phyloP scores from a whole-genome alignment of 2,113 vertebrate species.

The Porphyrio hochstetteri region DNA sequence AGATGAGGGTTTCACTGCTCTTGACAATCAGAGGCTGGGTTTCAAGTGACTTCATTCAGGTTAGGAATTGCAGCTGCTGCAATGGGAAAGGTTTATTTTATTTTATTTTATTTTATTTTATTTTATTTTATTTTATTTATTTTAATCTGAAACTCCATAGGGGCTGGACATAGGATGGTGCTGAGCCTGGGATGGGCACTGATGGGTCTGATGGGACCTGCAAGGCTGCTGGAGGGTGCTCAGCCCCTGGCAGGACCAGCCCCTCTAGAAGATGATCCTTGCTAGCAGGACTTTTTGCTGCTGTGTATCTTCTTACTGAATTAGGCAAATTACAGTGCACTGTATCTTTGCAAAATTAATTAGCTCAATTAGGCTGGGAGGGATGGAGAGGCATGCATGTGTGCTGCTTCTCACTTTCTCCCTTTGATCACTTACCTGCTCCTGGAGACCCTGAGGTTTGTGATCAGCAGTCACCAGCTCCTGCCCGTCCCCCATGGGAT shows the following conservation, averaged over 20 bases:
- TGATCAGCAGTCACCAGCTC: neutral
- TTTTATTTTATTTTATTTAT: neutral
- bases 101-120: neutral
- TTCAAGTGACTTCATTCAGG: neutral
- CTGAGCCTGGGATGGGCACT: neutral
- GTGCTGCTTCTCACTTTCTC: neutral
- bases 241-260: neutral
- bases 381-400: neutral
- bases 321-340: conserved; percentile 22
- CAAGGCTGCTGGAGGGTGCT: neutral
- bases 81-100: rapidly evolving
- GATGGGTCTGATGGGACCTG: neutral
- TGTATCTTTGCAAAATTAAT: conserved; percentile 52
- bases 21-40: neutral
- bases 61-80: neutral
- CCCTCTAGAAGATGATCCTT: neutral
- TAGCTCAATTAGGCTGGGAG: conserved; percentile 37
- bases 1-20: neutral
- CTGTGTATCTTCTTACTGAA: neutral
- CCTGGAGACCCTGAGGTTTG: neutral
- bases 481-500: neutral
- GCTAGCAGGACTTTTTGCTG: neutral
- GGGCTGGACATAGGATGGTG: neutral
- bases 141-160: neutral
- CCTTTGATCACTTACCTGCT: neutral